Conservation (phyloP, 2,888 invertebrate genomes). For the Sarcophaga rosellei region DNA sequence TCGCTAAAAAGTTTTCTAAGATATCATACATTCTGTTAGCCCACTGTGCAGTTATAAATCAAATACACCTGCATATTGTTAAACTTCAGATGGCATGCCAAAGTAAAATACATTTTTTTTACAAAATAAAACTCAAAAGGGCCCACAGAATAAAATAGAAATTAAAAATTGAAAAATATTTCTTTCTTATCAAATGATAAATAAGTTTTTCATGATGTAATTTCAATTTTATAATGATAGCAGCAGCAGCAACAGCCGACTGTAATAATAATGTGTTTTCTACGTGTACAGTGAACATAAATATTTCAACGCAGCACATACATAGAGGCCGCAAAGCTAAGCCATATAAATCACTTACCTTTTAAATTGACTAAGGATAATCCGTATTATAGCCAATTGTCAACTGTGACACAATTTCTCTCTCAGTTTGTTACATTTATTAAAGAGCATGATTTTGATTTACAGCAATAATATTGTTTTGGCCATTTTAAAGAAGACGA, state of each 20-base stretch:
- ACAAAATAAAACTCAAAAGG: not conserved
- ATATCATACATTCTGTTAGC: not conserved
- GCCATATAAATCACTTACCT: constrained; percentile 66
- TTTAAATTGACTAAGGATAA: constrained; percentile 67
- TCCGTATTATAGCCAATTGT: constrained; percentile 71
- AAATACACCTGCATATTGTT: not conserved
- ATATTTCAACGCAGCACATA: too few relatives aligned
- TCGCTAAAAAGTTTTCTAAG: too few relatives aligned
- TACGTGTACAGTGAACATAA: not conserved
- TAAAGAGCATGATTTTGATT: constrained; percentile 67
- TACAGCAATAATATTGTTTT: constrained; percentile 47
- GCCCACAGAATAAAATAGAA: not conserved
- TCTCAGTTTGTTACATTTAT: constrained; percentile 57
- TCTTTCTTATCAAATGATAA: not conserved
- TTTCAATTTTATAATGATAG: not conserved
- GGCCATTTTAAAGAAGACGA: constrained; percentile 48
- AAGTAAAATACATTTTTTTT: not conserved
- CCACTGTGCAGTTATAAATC: not conserved
- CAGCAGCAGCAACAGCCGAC: not conserved
- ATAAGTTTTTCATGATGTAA: not conserved
- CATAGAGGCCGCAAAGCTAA: not conserved
- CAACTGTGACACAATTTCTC: constrained; percentile 70
- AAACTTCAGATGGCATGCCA: not conserved
- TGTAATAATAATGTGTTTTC: not conserved
- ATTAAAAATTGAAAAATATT: constrained; percentile 1